These are phyloP conservation scores for Philopotamus ludificatus DNA, from an alignment of 1,140 invertebrate species.

Conservation along the genomic window DNA sequence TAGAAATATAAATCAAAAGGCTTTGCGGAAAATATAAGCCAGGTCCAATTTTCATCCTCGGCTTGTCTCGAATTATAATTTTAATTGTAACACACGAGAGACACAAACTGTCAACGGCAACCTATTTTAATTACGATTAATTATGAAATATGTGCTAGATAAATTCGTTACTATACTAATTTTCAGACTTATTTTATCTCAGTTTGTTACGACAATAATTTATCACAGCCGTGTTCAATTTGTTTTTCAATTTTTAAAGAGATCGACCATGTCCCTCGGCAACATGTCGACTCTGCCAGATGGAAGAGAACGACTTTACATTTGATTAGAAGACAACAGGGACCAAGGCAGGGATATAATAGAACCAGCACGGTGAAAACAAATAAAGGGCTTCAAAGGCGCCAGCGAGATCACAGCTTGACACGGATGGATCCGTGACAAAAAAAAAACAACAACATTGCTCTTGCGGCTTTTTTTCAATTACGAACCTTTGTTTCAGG, in stretches of 20 bases:
- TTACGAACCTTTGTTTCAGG: constrained; percentile 34
- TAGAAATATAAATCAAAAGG: constrained; percentile 30
- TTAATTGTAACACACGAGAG: no score
- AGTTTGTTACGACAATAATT: no score
- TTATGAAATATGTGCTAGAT: no score
- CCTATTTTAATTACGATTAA: no score
- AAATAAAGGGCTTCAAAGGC: constrained; percentile 25
- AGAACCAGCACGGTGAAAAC: constrained; percentile 20
- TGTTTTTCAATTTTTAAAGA: no score
- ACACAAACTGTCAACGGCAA: no score
- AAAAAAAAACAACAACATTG: neutral
- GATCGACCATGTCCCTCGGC: no score
- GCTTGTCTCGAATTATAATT: no score
- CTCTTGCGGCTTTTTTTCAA: constrained; percentile 30
- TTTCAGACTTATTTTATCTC: no score
- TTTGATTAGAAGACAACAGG: constrained; percentile 22
- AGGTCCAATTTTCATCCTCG: no score
- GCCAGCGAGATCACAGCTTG: constrained; percentile 30
- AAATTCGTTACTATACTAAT: no score
- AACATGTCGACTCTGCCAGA: neutral
- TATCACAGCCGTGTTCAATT: no score
- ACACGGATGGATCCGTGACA: constrained; percentile 17
- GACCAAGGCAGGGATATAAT: constrained; percentile 27
- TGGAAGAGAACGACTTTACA: constrained; percentile 20
- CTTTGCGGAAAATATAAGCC: constrained; percentile 3